phyloP scores from a whole-genome alignment of 1,140 invertebrate species.

The Luehdorfia chinensis region DNA sequence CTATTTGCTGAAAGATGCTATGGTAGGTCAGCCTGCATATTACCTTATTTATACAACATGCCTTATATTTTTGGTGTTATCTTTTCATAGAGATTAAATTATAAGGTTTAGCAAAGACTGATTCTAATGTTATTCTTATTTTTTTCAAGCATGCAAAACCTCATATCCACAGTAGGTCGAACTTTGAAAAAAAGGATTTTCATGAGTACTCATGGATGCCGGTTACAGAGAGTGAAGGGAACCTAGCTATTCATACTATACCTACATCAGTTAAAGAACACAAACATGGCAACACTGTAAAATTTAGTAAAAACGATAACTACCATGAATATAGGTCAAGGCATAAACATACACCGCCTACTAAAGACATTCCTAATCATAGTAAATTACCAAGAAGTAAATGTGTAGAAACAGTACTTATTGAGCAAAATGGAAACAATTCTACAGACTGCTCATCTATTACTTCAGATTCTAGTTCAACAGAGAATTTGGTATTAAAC shows the following conservation, averaged over 20 bases:
- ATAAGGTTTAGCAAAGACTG: too few species aligned
- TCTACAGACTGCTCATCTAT: constrained; percentile 30
- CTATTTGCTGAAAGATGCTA: too few species aligned
- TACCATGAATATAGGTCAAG: constrained; percentile 67
- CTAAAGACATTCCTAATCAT: constrained; percentile 41
- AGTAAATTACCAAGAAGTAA: constrained; percentile 28
- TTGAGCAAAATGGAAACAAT: constrained; percentile 35
- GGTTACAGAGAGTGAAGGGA: constrained; percentile 55
- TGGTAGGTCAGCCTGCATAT: too few species aligned
- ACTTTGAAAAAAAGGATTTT: constrained; percentile 35
- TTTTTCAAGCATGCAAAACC: constrained; percentile 28
- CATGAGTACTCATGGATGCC: constrained; percentile 66
- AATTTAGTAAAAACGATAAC: constrained; percentile 52
- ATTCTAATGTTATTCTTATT: too few species aligned
- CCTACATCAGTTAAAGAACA: constrained; percentile 36
- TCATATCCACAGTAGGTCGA: constrained; percentile 33
- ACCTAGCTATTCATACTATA: constrained; percentile 52
- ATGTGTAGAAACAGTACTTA: constrained; percentile 38
- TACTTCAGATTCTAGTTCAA: constrained; percentile 42
- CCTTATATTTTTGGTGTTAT: too few species aligned
- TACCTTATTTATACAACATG: too few species aligned
- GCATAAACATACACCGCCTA: constrained; percentile 65
- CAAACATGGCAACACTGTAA: constrained; percentile 49
- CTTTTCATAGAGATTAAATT: too few species aligned
- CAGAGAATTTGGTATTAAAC: constrained; percentile 32